Evolutionary conservation across 1,140 invertebrate genomes (phyloP), one percentile per base, ranked within the genome.

Genomic region (Drosophila triauraria): DNA sequence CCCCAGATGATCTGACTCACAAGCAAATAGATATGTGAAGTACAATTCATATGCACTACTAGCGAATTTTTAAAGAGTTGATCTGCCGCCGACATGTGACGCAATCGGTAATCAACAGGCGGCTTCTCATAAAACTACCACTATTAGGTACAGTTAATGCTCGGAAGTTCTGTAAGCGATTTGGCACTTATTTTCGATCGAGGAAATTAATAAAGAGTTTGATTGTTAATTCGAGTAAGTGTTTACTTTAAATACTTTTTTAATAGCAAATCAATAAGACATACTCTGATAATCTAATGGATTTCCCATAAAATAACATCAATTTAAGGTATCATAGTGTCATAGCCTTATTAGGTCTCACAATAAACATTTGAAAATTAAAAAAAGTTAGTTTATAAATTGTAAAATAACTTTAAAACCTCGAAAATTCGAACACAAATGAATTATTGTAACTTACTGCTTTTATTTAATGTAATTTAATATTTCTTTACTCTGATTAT

Each of bases 71-170:
- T 23, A 38, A 32, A 40, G 50, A 64, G 25, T 10, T 70, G 65
- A 71, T 71, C 68, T 48, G 50, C 48, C 27, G 47, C 38, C 27
- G 43, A 76, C 72, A 76, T 61, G 74, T 76, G 74, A 76, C 32
- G 30, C 72, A 57, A 76, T 76, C 35, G 47, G 17, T 42, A 76
- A 58, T 75, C 46, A 65, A 70, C 51, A 59, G 58, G 59, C 62
- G 62, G 23, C 23, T 46, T 46, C 5, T 30, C 43, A 47, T 43
- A 57, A 43, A 57, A 20, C 38, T 46, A 30, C 9, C 35, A 25
- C 15, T 42, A 42, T 57, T 17, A 2, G 38, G 48, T 54, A 9
- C 35, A 61, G 38, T 65, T 30, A 50, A 40, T 27, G 61, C 25
- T 65, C 13, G n/a, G 43, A 35, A 38, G 12, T 48, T 40, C 25